These are phyloP conservation scores for Vulpes lagopus DNA, from an alignment of 2,113 vertebrate genomes.

Conservation along the genomic window DNA sequence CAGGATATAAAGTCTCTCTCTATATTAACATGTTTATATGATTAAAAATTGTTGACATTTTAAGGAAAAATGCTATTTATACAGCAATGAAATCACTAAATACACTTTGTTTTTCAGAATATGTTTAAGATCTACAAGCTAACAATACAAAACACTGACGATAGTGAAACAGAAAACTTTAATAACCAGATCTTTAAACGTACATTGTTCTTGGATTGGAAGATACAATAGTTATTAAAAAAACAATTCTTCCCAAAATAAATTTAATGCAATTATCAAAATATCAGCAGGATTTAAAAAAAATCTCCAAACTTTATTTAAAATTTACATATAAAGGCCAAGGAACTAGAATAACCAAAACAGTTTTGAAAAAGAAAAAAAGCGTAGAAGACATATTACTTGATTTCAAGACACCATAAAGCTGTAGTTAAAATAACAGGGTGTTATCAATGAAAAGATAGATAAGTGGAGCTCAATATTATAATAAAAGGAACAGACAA, in stretches of 20 bases:
- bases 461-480: neutral
- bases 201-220: neutral
- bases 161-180: neutral
- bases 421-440: neutral
- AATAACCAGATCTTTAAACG: neutral
- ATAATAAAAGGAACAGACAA: neutral
- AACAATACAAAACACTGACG: neutral
- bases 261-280: neutral
- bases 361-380: neutral
- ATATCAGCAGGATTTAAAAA: neutral
- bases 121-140: neutral
- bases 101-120: neutral
- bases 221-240: neutral
- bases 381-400: neutral
- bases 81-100: neutral
- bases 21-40: neutral
- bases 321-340: neutral
- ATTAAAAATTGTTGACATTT: neutral
- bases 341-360: neutral
- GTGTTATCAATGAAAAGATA: neutral
- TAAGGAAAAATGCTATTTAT: neutral
- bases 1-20: neutral
- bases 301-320: neutral
- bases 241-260: neutral
- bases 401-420: neutral